These are phyloP conservation scores for Hirundo rustica DNA, from an alignment of 2,797 vertebrate genomes.

Conservation along the genomic window DNA sequence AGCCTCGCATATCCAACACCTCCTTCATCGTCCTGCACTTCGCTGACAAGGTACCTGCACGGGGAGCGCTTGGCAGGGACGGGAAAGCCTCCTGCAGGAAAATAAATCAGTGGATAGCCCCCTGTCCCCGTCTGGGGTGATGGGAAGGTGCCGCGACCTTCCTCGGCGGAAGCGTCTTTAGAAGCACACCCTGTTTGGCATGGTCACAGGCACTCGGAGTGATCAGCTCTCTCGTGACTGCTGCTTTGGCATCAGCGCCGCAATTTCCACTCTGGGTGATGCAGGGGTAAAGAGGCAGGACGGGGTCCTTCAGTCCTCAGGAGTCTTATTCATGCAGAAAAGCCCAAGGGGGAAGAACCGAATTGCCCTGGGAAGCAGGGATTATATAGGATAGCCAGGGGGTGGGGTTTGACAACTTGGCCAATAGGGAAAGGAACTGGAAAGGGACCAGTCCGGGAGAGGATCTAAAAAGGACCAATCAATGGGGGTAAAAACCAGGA, in stretches of 20 bases:
- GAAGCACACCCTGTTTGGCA: background rate
- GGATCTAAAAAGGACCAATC: background rate
- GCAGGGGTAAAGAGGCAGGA: background rate
- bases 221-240: background rate
- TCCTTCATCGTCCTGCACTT: slow-evolving; percentile 93
- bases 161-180: background rate
- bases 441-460: background rate
- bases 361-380: background rate
- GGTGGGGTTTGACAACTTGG: background rate
- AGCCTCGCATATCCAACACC: slow-evolving; percentile 94
- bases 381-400: background rate
- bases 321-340: background rate
- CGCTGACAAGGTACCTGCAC: slow-evolving; percentile 85
- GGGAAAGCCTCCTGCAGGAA: background rate
- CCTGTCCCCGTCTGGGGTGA: rapidly evolving
- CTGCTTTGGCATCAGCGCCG: background rate
- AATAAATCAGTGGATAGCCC: background rate
- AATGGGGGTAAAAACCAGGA: background rate
- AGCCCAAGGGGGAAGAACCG: background rate
- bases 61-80: rapidly evolving
- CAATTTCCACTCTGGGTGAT: background rate
- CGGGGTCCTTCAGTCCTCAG: background rate
- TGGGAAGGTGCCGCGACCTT: background rate
- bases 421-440: background rate
- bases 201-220: background rate